phyloP scores from a whole-genome alignment of 2,888 invertebrate genomes.

The Malthinus seriepunctatus region DNA sequence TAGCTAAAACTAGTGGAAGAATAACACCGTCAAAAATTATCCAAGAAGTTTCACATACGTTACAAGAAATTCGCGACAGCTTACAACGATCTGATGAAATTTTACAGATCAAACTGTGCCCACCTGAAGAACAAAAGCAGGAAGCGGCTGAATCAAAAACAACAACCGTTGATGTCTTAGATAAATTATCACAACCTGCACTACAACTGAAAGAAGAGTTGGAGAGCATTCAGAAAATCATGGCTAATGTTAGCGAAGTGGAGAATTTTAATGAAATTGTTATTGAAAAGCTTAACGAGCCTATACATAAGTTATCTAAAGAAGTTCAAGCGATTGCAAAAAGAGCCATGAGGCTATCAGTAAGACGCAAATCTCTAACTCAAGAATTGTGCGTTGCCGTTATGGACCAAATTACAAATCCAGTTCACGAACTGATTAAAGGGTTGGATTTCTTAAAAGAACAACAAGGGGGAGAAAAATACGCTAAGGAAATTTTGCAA shows the following conservation, averaged over 20 bases:
- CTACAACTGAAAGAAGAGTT: constrained; percentile 55
- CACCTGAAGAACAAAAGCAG: constrained; percentile 11
- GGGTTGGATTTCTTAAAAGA: constrained; percentile 59
- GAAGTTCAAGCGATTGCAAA: constrained; percentile 47
- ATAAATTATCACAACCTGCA: constrained; percentile 52
- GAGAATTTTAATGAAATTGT: constrained; percentile 38
- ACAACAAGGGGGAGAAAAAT: constrained; percentile 36
- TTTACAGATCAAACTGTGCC: constrained; percentile 8
- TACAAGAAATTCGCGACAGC: constrained; percentile 63
- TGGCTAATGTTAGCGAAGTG: constrained; percentile 21
- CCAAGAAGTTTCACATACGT: constrained; percentile 59
- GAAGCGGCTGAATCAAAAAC: constrained; percentile 31
- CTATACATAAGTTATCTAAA: constrained; percentile 43
- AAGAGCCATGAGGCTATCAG: constrained; percentile 45
- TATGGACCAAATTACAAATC: constrained; percentile 66
- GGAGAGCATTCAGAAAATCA: constrained; percentile 40
- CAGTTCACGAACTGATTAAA: constrained; percentile 65
- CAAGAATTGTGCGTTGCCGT: constrained; percentile 59
- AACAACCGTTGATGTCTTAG: constrained; percentile 42
- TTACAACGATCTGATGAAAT: constrained; percentile 52
- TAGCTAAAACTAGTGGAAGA: constrained; percentile 46
- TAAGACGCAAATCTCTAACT: constrained; percentile 43
- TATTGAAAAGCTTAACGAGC: constrained; percentile 43
- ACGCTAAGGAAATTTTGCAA: constrained; percentile 42
- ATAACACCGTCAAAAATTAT: constrained; percentile 53